A percentile compares a stretch with the other conserved stretches of the same genome.
These are phyloP conservation scores for Boloria selene DNA, from an alignment of 2,888 invertebrate species.

Conservation along the genomic window DNA sequence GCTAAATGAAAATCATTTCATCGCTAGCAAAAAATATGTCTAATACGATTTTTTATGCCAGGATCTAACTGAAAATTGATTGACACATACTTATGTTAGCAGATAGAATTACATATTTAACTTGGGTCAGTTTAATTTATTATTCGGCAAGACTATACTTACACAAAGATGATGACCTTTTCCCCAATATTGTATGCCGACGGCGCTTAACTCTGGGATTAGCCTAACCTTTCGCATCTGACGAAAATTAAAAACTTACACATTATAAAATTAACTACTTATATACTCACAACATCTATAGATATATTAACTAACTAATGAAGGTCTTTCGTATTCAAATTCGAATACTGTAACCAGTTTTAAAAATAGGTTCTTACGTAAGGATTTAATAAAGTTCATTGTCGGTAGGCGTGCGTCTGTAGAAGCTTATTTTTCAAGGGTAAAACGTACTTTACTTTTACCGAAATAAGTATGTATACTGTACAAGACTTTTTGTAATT, in stretches of 20 bases:
- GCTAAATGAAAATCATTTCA: no score
- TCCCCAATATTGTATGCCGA: no score
- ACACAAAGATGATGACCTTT: no score
- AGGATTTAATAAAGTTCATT: conserved; percentile 22
- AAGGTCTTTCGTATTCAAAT: conserved; percentile 6
- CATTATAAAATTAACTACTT: conserved; percentile 1
- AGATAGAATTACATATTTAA: no score
- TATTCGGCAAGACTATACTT: no score
- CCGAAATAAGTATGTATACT: neutral
- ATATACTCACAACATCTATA: conserved; percentile 1
- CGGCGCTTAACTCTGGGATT: no score
- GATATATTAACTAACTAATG: neutral
- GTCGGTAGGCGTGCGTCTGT: conserved; percentile 15
- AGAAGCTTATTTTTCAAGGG: conserved; percentile 22
- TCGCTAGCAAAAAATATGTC: no score
- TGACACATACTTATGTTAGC: no score
- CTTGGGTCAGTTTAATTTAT: no score
- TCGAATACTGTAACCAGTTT: conserved; percentile 12
- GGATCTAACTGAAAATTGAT: no score
- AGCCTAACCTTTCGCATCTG: no score
- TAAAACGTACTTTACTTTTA: conserved; percentile 3
- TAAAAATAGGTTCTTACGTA: conserved; percentile 11
- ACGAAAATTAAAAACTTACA: neutral
- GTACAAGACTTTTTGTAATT: neutral
- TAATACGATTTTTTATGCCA: no score